A percentile compares a stretch with the other conserved stretches of the same genome.
These are phyloP conservation scores for Dendrolimus pini DNA, from an alignment of 2,888 invertebrate species.

Conservation along the genomic window DNA sequence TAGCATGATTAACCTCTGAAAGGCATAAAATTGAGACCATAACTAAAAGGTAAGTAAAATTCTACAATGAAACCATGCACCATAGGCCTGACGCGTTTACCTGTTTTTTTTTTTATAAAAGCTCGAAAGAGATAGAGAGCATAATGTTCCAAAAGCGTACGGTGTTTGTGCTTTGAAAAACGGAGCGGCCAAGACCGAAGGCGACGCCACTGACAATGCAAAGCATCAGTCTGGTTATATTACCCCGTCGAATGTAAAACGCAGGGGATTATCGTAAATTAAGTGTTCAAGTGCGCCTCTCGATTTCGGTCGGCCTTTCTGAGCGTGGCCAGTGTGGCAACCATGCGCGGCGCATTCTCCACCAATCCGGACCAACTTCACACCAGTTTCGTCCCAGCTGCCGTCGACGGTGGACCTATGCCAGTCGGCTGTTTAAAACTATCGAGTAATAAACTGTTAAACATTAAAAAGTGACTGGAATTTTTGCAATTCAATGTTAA, in stretches of 20 bases:
- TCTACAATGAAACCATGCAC: conserved; percentile 27
- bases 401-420: conserved; percentile 47
- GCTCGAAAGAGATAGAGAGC: conserved; percentile 37
- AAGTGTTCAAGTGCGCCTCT: conserved; percentile 42
- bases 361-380: conserved; percentile 68
- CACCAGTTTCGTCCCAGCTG: conserved; percentile 63
- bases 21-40: conserved; percentile 35
- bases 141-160: conserved; percentile 56
- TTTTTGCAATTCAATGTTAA: conserved; percentile 30
- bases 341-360: conserved; percentile 74
- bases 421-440: conserved; percentile 43
- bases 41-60: conserved; percentile 18
- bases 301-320: conserved; percentile 48
- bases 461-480: conserved; percentile 54
- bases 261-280: conserved; percentile 40
- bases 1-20: conserved; percentile 10
- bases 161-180: conserved; percentile 42
- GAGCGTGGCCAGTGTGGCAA: conserved; percentile 68
- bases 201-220: conserved; percentile 72
- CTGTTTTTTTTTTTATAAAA: conserved; percentile 60
- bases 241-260: conserved; percentile 45
- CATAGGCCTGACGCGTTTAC: conserved; percentile 52
- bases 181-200: conserved; percentile 60
- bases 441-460: conserved; percentile 64
- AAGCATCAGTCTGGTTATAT: conserved; percentile 69